Base-by-base conservation (phyloP, 2,888 invertebrate genomes). In the Hyposoter dolosus region DNA sequence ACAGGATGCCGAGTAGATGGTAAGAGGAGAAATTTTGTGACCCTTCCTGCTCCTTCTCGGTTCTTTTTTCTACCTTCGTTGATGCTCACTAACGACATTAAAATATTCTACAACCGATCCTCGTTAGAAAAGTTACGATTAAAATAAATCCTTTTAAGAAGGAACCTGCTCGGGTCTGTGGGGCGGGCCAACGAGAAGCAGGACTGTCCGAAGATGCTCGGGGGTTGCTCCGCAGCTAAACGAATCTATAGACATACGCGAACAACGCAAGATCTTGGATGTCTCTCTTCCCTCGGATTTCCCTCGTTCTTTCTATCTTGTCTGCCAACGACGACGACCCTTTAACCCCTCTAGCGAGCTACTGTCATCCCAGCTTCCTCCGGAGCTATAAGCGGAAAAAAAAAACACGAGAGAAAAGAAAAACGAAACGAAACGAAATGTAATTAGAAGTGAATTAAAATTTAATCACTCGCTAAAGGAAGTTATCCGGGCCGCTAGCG, bases 381-480 rank as follows among this genome's bases (percentile, higher is more conserved):
- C 40, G 56, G 65, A 17, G 45, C 47, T 35, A 43, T 56, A 47
- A 66, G 47, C 45, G 63, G 50, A 53, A 71, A 75, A 79, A 74
- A 72, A 63, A 28, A 43, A 19, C 53, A 56, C 23, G 60, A 60
- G 60, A 47, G 45, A 65, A 75, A 85, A 78, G 60, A 83, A 82
- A 84, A 79, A 72, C 28, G 50, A 32, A 72, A 35, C 32, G 68
- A 79, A 79, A 90, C 91, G 91, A 92, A 93, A 92, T 93, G 91
- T 93, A 93, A 93, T 93, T 93, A 93, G 92, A 92, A 93, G 91
- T 92, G 91, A 91, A 93, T 93, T 92, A 92, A 93, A 93, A 92
- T 92, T 92, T 92, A 93, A 93, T 92, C 91, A 91, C 90, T 90
- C 89, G 90, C 91, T 90, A 90, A 92, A 90, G 90, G 91, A 92